Percentiles rank a stretch among this genome's conserved stretches.
phyloP scores from a whole-genome alignment of 2,888 invertebrate species.

The Bruchidius siliquastri region DNA sequence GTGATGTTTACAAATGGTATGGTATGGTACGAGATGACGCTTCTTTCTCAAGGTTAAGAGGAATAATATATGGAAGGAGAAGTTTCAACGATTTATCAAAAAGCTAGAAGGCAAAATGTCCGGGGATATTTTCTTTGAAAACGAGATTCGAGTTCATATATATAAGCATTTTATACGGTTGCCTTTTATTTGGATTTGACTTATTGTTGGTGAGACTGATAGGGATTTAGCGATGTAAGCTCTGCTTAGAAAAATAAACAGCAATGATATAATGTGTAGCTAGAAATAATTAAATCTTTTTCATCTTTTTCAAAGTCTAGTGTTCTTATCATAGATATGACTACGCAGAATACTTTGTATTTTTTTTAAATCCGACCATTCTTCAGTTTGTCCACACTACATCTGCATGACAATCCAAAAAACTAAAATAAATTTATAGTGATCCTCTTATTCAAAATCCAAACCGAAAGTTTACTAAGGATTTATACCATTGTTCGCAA shows the following conservation, averaged over 20 bases:
- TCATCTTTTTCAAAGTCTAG: no score
- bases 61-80: not conserved
- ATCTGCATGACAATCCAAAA: no score
- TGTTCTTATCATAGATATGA: no score
- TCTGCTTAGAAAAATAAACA: not conserved
- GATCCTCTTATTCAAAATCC: no score
- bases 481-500: no score
- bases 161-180: not conserved
- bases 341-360: no score
- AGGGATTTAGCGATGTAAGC: not conserved
- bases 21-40: not conserved
- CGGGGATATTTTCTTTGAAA: not conserved
- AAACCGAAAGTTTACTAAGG: no score
- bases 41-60: not conserved
- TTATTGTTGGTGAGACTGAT: not conserved
- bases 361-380: no score
- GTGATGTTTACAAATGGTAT: not conserved
- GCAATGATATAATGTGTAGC: not conserved
- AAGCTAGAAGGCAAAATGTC: not conserved
- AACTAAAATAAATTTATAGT: no score
- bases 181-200: not conserved
- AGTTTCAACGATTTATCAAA: not conserved
- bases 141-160: not conserved
- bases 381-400: no score
- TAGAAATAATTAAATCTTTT: no score